Evolutionary conservation across 2,888 invertebrate genomes (phyloP), one percentile per base, ranked within the genome.

Genomic region (Acleris literana): DNA sequence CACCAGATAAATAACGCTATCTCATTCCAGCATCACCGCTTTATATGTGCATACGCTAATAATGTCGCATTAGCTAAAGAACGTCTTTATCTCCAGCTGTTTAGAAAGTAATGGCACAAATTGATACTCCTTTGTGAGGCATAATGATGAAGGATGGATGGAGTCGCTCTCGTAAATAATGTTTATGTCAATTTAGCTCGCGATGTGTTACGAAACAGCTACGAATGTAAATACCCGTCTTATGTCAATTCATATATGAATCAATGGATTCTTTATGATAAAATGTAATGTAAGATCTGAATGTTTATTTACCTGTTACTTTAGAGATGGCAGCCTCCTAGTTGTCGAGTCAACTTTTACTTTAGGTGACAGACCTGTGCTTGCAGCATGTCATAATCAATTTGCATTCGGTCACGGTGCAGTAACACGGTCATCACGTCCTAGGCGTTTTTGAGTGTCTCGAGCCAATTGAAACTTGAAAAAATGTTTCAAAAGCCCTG

Each of bases 1-100:
- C 77, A 73, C 73, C 66, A 78, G 72, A 85, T 85, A 84, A 83
- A 84, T 82, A 82, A 77, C 78, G 74, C 76, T 76, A 84, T 86
- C 81, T 80, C 71, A 63, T 66, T 70, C 56, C 74, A 72, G 75
- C 77, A 74, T 76, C 74, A 29, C 64, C 72, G 71, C 71, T 83
- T 82, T 78, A 75, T 79, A 83, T 82, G 83, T 80, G 79, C 83
- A 81, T 81, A 83, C 77, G 71, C 75, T 80, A 73, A 74, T 75
- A 74, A 77, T 74, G 76, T 74, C 77, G 75, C 77, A 74, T 77
- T 76, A 78, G 69, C 69, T 62, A 57, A 48, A 72, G 74, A 77
- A 75, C 76, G 76, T 74, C 71, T 79, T 74, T 76, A 77, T 78
- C 72, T 73, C 71, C 69, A 71, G 70, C 70, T 72, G 72, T 75